These are phyloP conservation scores for Synanthedon myopaeformis DNA, from an alignment of 2,888 invertebrate genomes.

Conservation along the genomic window DNA sequence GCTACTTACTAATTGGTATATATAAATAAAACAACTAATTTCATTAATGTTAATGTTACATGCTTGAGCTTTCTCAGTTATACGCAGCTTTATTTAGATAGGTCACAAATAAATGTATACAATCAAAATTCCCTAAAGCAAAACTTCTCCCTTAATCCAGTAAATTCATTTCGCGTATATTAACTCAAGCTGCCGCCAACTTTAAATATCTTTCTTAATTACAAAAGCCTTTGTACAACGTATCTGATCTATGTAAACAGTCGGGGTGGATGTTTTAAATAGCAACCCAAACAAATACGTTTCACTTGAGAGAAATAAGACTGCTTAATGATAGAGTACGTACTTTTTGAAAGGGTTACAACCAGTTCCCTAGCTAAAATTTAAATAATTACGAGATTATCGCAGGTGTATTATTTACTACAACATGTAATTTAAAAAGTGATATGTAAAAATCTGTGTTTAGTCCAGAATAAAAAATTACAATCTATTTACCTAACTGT, in stretches of 20 bases:
- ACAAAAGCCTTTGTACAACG: conserved; percentile 70
- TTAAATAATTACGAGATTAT: too few relatives aligned
- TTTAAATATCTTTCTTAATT: conserved; percentile 71
- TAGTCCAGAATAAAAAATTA: too few relatives aligned
- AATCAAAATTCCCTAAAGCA: conserved; percentile 4
- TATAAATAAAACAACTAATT: too few relatives aligned
- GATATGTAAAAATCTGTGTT: too few relatives aligned
- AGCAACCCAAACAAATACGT: conserved; percentile 64
- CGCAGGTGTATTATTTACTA: too few relatives aligned
- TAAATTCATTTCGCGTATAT: conserved; percentile 65
- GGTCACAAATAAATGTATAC: background rate
- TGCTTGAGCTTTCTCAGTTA: too few relatives aligned
- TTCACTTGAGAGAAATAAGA: conserved; percentile 58
- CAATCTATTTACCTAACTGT: too few relatives aligned
- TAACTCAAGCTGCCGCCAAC: conserved; percentile 67
- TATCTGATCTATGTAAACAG: conserved; percentile 70
- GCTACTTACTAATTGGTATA: too few relatives aligned
- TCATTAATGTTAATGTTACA: too few relatives aligned
- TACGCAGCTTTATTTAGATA: background rate
- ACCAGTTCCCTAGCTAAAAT: too few relatives aligned
- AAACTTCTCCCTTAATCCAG: conserved; percentile 52
- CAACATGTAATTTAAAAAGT: too few relatives aligned
- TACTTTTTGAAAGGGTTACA: too few relatives aligned
- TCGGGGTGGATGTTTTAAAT: conserved; percentile 67
- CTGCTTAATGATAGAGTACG: conserved; percentile 53